Conservation (phyloP, 2,797 vertebrate species). For the Yasuhikotakia modesta region DNA sequence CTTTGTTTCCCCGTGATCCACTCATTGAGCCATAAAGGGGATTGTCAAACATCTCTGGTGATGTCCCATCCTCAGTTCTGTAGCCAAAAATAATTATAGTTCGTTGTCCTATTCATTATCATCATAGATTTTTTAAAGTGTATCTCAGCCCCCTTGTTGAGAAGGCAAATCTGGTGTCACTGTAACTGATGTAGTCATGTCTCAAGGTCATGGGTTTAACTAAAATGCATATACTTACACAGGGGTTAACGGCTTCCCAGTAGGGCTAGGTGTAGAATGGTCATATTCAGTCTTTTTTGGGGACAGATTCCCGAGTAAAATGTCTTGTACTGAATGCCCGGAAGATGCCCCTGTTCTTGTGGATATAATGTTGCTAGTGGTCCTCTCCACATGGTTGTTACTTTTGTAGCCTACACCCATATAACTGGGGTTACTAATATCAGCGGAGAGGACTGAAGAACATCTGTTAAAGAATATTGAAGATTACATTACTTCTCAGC, state of each 20-base stretch:
- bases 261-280: constrained; percentile 65
- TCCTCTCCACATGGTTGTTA: constrained; percentile 73
- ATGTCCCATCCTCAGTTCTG: constrained; percentile 69
- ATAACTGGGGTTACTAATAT: constrained; percentile 88
- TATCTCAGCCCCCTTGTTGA: too few species aligned
- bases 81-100: constrained; percentile 4
- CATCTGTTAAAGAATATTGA: constrained; percentile 65
- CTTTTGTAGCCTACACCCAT: constrained; percentile 76
- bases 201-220: too few species aligned
- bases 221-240: constrained; percentile 72
- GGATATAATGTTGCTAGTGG: constrained; percentile 83
- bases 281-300: constrained; percentile 76
- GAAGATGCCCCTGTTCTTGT: constrained; percentile 68
- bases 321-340: constrained; percentile 73
- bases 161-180: background rate
- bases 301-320: constrained; percentile 70
- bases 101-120: too few species aligned
- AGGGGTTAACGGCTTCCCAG: constrained; percentile 70
- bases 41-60: constrained; percentile 94
- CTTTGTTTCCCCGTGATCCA: constrained; percentile 73
- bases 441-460: constrained; percentile 66
- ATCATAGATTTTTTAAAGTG: too few species aligned
- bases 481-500: background rate
- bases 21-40: constrained; percentile 88
- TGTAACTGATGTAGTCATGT: background rate